These are phyloP conservation scores for Loriculus beryllinus DNA, from an alignment of 2,797 vertebrate genomes.

Conservation along the genomic window DNA sequence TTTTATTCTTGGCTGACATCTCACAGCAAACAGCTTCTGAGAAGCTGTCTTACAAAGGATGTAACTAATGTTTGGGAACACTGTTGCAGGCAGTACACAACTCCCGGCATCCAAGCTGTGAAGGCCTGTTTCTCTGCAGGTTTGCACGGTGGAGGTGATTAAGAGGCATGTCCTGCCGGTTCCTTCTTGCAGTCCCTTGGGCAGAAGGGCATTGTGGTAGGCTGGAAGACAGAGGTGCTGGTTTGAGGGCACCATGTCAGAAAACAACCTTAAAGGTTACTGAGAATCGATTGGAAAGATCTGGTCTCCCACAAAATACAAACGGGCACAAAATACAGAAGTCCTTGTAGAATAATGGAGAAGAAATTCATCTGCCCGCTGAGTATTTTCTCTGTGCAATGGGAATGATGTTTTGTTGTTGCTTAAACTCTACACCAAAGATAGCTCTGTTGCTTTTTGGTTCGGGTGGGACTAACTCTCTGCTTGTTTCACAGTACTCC, in stretches of 20 bases:
- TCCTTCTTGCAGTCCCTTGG: not conserved
- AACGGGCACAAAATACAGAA: not conserved
- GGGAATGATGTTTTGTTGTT: not conserved
- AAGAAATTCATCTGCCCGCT: not conserved
- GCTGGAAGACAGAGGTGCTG: not conserved
- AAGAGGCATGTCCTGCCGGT: not conserved
- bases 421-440: not conserved
- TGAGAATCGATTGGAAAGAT: not conserved
- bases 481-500: constrained; percentile 11
- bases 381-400: not conserved
- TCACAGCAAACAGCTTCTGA: not conserved
- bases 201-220: not conserved
- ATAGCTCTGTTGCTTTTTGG: not conserved
- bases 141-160: not conserved
- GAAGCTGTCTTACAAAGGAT: not conserved
- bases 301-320: not conserved
- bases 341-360: not conserved
- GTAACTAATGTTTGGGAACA: not conserved
- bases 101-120: too few species aligned
- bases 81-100: not conserved
- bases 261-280: not conserved
- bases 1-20: not conserved
- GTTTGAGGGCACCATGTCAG: not conserved
- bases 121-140: not conserved
- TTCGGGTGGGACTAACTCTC: not conserved